Percentiles rank a stretch among this genome's conserved stretches.
phyloP scores from a whole-genome alignment of 2,797 vertebrate genomes.

The Aselliscus stoliczkanus region DNA sequence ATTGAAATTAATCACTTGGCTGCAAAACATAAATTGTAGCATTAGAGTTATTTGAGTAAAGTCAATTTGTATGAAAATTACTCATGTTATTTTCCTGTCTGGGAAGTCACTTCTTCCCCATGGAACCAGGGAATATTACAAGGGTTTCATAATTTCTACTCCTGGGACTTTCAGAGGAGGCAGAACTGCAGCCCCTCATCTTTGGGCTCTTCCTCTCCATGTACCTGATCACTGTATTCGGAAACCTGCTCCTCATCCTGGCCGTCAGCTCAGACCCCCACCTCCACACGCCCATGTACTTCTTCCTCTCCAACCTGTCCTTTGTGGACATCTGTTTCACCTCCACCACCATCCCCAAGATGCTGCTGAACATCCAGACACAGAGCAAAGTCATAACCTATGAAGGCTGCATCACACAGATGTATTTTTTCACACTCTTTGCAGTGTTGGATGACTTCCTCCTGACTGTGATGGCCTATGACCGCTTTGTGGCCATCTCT shows the following conservation, averaged over 20 bases:
- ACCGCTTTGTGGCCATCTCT: constrained; percentile 59
- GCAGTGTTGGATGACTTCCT: not conserved
- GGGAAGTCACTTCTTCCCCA: not conserved
- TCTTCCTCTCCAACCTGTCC: not conserved
- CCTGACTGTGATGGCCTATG: not conserved
- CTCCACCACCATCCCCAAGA: too few species aligned
- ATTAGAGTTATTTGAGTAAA: not conserved
- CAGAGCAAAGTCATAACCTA: not conserved
- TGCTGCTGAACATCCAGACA: too few species aligned
- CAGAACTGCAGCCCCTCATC: not conserved
- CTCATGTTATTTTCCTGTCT: not conserved
- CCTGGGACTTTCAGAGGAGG: constrained; percentile 44
- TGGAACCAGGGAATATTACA: constrained; percentile 18
- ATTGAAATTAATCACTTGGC: not conserved
- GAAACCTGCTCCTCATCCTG: too few species aligned
- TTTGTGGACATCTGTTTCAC: too few species aligned
- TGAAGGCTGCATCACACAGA: not conserved
- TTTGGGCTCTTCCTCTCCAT: too few species aligned
- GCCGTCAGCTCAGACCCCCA: too few species aligned
- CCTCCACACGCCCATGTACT: too few species aligned
- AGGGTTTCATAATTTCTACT: constrained; percentile 33
- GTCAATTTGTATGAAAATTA: not conserved
- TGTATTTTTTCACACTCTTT: not conserved
- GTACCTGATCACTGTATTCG: too few species aligned
- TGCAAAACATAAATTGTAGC: not conserved